Evolutionary conservation across 2,113 vertebrate species (phyloP).

Genomic region (Phylloscopus whistleri): DNA sequence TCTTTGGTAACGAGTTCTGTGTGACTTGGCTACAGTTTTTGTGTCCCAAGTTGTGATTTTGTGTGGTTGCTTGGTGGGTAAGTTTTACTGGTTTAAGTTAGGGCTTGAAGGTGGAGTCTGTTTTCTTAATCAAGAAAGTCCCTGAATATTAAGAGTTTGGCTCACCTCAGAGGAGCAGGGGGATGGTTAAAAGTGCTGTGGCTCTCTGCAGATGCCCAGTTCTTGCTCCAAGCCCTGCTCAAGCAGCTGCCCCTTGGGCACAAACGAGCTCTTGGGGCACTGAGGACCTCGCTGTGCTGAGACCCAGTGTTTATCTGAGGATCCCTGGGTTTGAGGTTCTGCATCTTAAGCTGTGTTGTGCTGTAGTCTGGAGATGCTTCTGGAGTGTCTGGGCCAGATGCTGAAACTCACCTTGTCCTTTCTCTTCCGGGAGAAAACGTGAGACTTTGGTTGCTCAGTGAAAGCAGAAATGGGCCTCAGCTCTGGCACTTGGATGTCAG

Average conservation of each 20-base stretch:
- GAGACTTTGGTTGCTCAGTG: accelerated
- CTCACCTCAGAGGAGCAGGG: not conserved
- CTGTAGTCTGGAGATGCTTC: not conserved
- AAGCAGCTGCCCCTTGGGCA: not conserved
- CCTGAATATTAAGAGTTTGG: not conserved
- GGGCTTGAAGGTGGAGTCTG: not conserved
- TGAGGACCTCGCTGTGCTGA: not conserved
- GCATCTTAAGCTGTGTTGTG: not conserved
- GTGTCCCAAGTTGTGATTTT: not conserved
- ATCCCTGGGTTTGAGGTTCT: not conserved
- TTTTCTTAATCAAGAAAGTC: not conserved
- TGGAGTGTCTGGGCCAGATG: not conserved
- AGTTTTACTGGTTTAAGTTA: not conserved
- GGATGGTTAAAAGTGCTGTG: not conserved
- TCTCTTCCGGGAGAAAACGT: not conserved
- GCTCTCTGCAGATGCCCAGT: not conserved
- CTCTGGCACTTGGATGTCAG: not conserved
- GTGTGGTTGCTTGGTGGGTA: not conserved
- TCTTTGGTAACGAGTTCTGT: not conserved
- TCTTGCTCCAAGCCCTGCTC: not conserved
- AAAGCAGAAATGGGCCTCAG: not conserved
- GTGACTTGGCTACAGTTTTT: not conserved
- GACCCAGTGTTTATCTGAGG: not conserved
- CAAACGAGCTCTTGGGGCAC: accelerated
- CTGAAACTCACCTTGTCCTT: not conserved